Percentiles rank a stretch among this genome's conserved stretches.
Conservation (phyloP, 2,113 vertebrate species). For the Phaethornis superciliosus region DNA sequence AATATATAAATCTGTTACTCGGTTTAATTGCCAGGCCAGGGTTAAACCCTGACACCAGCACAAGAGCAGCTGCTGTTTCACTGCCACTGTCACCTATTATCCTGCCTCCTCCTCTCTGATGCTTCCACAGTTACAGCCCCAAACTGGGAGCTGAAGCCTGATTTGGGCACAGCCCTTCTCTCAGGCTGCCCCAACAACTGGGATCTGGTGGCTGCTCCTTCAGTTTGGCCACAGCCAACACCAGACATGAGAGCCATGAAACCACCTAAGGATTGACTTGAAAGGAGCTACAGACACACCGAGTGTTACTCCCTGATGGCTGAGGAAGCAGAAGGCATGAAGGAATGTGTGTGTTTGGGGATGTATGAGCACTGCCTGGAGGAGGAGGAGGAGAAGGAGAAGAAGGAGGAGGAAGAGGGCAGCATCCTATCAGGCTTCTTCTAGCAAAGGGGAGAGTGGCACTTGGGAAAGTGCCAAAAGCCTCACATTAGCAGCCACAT, state of each 20-base stretch:
- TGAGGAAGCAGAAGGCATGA: background rate
- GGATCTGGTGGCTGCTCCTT: background rate
- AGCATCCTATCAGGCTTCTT: background rate
- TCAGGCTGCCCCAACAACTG: background rate
- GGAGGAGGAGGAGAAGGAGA: background rate
- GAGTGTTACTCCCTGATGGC: background rate
- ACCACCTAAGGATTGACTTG: background rate
- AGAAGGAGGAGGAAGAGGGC: background rate
- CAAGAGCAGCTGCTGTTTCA: background rate
- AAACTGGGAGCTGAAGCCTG: background rate
- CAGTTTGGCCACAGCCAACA: background rate
- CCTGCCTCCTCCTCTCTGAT: background rate
- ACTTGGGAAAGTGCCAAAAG: background rate
- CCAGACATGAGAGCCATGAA: background rate
- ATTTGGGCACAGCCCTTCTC: background rate
- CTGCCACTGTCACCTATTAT: accelerated
- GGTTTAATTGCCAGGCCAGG: no score
- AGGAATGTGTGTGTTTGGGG: background rate
- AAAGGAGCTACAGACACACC: background rate
- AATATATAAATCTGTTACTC: no score
- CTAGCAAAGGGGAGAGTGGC: background rate
- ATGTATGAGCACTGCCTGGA: background rate
- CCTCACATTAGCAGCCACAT: background rate
- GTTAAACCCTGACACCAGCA: background rate
- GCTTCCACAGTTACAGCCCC: background rate